Percentiles rank a stretch among this genome's conserved stretches.
Conservation (phyloP, 2,797 vertebrate genomes). For the Myotis findleyi region DNA sequence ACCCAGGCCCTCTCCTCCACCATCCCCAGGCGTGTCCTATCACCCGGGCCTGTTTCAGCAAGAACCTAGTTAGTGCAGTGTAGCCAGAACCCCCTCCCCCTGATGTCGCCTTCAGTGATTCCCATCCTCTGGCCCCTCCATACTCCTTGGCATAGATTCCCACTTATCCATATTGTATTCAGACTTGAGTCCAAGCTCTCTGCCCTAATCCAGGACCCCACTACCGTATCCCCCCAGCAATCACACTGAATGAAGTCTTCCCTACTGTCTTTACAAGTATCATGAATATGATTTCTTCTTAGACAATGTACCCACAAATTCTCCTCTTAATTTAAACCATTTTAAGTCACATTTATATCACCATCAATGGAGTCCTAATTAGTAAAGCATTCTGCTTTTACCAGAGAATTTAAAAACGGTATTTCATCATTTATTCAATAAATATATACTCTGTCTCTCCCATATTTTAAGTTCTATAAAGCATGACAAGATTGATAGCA, state of each 20-base stretch:
- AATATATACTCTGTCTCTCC: background rate
- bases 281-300: background rate
- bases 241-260: background rate
- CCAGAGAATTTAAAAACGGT: background rate
- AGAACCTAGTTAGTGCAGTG: background rate
- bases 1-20: background rate
- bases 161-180: no score
- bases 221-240: accelerated
- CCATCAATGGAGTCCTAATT: background rate
- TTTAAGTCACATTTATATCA: background rate
- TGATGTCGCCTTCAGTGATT: accelerated
- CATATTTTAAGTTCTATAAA: background rate
- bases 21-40: accelerated
- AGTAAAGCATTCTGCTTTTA: background rate
- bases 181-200: background rate
- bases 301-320: no score
- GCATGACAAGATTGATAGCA: background rate
- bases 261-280: no score
- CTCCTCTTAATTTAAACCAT: background rate
- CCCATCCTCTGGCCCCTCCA: background rate
- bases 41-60: background rate
- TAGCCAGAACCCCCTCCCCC: background rate
- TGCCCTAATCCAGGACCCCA: background rate
- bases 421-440: conserved; percentile 18
- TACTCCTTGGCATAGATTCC: background rate